phyloP scores from a whole-genome alignment of 2,113 vertebrate genomes.

The Athene noctua region DNA sequence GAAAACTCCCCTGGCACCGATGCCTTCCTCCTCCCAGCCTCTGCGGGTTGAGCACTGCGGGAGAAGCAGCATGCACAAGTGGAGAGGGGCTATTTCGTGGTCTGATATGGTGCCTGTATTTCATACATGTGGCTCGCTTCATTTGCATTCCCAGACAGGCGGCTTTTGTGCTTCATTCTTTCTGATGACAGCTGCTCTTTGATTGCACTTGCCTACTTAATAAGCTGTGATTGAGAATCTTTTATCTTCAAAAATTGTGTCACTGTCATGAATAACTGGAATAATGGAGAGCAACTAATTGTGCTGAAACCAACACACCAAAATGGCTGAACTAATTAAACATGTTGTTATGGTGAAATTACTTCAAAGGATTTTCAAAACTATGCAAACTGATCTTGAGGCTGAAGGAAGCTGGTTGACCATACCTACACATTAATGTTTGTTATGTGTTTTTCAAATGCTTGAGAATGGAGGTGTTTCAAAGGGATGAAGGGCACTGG shows the following conservation, averaged over 20 bases:
- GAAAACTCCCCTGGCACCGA: not conserved
- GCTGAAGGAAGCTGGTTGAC: not conserved
- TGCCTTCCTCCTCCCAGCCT: not conserved
- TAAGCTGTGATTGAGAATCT: not conserved
- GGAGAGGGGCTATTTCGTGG: not conserved
- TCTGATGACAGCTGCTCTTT: not conserved
- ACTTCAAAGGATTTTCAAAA: not conserved
- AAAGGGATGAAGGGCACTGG: accelerated
- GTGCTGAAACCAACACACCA: not conserved
- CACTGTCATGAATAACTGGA: not conserved
- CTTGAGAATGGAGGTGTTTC: accelerated
- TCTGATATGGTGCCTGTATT: not conserved
- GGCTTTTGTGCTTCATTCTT: not conserved
- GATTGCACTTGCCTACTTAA: not conserved
- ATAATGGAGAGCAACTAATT: not conserved
- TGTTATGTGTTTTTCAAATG: not conserved
- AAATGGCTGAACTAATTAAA: not conserved
- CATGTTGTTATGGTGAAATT: not conserved
- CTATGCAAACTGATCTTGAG: not conserved
- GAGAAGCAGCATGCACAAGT: accelerated
- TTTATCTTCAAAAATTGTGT: not conserved
- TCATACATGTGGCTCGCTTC: not conserved
- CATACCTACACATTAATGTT: not conserved
- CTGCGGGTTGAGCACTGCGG: accelerated
- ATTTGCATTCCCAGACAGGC: not conserved